Conservation (phyloP, 2,113 vertebrate species). For the Argyrosomus japonicus region DNA sequence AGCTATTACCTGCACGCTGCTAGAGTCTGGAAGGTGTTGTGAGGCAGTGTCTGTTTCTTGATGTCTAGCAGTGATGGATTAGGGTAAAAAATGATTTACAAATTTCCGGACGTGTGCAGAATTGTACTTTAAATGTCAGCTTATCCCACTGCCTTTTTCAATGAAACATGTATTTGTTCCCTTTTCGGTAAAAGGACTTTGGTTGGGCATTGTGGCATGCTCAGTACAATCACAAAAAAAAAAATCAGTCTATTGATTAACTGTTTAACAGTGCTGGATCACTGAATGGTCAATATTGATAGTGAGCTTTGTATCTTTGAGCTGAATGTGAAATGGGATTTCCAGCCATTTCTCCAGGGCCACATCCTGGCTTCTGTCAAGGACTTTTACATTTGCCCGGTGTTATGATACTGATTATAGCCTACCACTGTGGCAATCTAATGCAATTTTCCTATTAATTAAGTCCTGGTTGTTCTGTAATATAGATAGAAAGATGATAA, state of each 20-base stretch:
- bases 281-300: slow-evolving; percentile 52
- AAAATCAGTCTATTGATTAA: slow-evolving; percentile 49
- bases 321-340: slow-evolving; percentile 47
- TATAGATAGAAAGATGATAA: slow-evolving; percentile 54
- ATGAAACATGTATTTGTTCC: slow-evolving; percentile 35
- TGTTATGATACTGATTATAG: slow-evolving; percentile 54
- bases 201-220: slow-evolving; percentile 19
- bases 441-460: slow-evolving; percentile 70
- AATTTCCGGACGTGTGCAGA: slow-evolving; percentile 64
- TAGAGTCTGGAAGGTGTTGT: slow-evolving; percentile 56
- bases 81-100: slow-evolving; percentile 68
- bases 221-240: slow-evolving; percentile 26
- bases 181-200: slow-evolving; percentile 9
- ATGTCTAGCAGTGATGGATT: slow-evolving; percentile 72
- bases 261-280: slow-evolving; percentile 39
- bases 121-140: slow-evolving; percentile 64
- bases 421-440: slow-evolving; percentile 43
- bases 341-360: slow-evolving; percentile 49
- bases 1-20: slow-evolving; percentile 69
- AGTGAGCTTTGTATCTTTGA: slow-evolving; percentile 37
- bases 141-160: slow-evolving; percentile 40
- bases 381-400: slow-evolving; percentile 47
- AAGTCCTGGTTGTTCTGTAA: slow-evolving; percentile 61
- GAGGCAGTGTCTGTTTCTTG: slow-evolving; percentile 54
- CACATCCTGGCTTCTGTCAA: slow-evolving; percentile 37